Base-by-base conservation (phyloP, 2,888 invertebrate genomes). In the Drosophila niveifrons region DNA sequence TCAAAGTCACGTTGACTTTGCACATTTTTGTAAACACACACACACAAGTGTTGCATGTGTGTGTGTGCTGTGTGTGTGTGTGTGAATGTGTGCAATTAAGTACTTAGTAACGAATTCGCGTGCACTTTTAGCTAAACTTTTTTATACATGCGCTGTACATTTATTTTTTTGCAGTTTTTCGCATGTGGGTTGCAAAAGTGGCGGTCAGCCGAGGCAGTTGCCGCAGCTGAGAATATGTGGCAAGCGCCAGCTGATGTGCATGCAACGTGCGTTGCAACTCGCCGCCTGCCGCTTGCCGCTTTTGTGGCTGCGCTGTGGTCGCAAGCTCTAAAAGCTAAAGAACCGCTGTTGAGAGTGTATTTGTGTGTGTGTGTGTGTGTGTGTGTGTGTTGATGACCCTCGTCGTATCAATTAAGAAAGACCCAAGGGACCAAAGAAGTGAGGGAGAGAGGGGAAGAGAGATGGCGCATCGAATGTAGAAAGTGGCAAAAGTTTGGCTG, bases 321-420 rank as follows among this genome's bases (percentile, higher is more conserved):
- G 70, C 75, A 64, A 47, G 66, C 82, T 64, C 80, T 85, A 82
- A 82, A 82, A 82, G 82, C 85, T 80, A 70, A 80, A 78, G 82
- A 70, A 65, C 75, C 68, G 63, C 62, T 53, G 47, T 66, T 61
- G 59, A 56, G 47, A 51, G 39, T 41, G 39, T 13, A 6, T 39
- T 13, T 13, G 39, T 13, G 13, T 13, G 13, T 10, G 36, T 39
- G 36, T n/a, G 39, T 63, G 3, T 34, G 34, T 34, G 11, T 34
- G 2, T 10, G 11, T 34, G 36, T n/a, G 36, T 36, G 36, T 3
- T n/a, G 36, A 75, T 18, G 15, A 34, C 53, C 31, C 34, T 6
- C 47, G 51, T 11, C 53, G 74, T 68, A 82, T 82, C 82, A 82
- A 82, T 84, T 82, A 82, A 84, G 85, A 72, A 66, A 23, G 44